phyloP scores from a whole-genome alignment of 2,888 invertebrate species.

The Mimachlamys varia region DNA sequence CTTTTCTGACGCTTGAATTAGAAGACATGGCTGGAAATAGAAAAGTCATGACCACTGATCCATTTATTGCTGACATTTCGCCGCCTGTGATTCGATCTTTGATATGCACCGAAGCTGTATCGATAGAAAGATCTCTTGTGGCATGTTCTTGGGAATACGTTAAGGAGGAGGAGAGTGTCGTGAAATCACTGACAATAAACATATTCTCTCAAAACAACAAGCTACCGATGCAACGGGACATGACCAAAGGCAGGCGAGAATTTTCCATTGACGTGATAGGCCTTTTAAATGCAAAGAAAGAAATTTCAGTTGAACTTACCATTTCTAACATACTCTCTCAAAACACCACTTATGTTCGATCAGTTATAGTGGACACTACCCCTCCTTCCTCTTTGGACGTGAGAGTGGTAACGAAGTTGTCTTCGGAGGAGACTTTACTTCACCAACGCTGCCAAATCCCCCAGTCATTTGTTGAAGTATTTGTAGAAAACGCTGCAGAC shows the following conservation, averaged over 20 bases:
- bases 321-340: conserved; percentile 56
- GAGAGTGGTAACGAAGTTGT: conserved; percentile 56
- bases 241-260: neutral
- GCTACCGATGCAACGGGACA: neutral
- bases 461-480: conserved; percentile 56
- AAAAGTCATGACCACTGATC: conserved; percentile 50
- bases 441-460: conserved; percentile 61
- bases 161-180: conserved; percentile 61
- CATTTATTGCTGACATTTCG: conserved; percentile 60
- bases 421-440: conserved; percentile 34
- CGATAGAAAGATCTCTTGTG: conserved; percentile 52
- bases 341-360: conserved; percentile 46
- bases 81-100: conserved; percentile 56
- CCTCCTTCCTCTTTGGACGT: conserved; percentile 53
- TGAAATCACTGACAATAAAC: conserved; percentile 47
- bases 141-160: conserved; percentile 58
- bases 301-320: conserved; percentile 52
- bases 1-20: conserved; percentile 55
- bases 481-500: conserved; percentile 50
- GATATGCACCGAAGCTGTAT: conserved; percentile 58
- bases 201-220: neutral
- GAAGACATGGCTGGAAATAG: conserved; percentile 61
- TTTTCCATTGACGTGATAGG: neutral
- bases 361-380: conserved; percentile 57
- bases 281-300: neutral